Percentiles rank a stretch among this genome's conserved stretches.
Evolutionary conservation across 2,888 invertebrate genomes (phyloP).

Genomic region (Hipparchia semele): DNA sequence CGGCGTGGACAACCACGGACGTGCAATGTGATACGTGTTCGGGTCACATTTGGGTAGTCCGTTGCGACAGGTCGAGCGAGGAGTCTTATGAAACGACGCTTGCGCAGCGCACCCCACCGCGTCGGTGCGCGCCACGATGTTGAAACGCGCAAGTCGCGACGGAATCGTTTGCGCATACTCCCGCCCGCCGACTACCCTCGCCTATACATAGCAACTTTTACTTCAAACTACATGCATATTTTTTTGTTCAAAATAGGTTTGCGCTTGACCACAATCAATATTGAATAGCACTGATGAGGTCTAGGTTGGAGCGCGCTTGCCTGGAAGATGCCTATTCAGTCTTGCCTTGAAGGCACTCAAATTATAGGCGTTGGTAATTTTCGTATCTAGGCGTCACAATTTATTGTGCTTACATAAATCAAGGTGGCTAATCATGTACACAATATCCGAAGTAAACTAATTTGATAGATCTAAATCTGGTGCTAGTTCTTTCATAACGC

Average conservation of each 20-base stretch:
- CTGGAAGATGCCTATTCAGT: too few species aligned
- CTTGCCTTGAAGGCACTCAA: too few species aligned
- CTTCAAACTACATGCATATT: constrained; percentile 7
- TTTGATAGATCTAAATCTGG: too few species aligned
- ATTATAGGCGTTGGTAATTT: not conserved
- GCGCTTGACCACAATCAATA: too few species aligned
- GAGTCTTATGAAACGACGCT: constrained; percentile 80
- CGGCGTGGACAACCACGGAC: constrained; percentile 56
- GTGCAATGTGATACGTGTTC: constrained; percentile 78
- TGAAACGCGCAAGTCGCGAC: constrained; percentile 66
- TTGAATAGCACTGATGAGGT: too few species aligned
- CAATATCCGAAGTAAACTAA: too few species aligned
- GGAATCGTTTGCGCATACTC: constrained; percentile 59
- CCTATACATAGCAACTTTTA: constrained; percentile 30
- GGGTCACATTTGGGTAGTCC: constrained; percentile 81
- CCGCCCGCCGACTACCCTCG: constrained; percentile 60
- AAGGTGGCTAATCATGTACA: too few species aligned
- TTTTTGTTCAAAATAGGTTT: too few species aligned
- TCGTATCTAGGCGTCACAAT: constrained; percentile 11
- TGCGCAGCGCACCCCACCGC: constrained; percentile 75
- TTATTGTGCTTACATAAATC: constrained; percentile 5
- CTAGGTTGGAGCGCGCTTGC: too few species aligned
- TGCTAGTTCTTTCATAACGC: too few species aligned
- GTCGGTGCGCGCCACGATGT: constrained; percentile 63
- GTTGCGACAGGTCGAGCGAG: constrained; percentile 79